Percentiles rank a stretch among this genome's conserved stretches.
These are phyloP conservation scores for Clarias magur DNA, from an alignment of 2,113 vertebrate species.

Conservation along the genomic window DNA sequence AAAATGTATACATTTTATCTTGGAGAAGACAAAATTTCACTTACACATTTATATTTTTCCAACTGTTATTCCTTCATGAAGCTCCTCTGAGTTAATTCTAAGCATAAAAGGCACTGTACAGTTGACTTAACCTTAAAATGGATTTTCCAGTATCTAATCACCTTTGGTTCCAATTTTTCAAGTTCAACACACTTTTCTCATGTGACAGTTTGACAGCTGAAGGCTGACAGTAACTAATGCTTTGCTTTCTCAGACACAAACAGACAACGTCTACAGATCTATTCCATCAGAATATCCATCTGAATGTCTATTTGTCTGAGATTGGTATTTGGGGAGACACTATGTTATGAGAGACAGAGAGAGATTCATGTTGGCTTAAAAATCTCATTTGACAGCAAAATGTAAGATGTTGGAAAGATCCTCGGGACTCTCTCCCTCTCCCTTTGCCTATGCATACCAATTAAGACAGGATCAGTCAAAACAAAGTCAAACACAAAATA, in stretches of 20 bases:
- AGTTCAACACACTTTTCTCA: not conserved
- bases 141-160: not conserved
- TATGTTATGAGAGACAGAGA: conserved; percentile 3
- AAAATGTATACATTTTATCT: too few species aligned
- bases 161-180: not conserved
- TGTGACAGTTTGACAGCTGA: conserved; percentile 18
- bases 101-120: not conserved
- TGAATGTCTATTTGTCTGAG: conserved; percentile 31
- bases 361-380: conserved; percentile 43
- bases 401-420: conserved; percentile 31
- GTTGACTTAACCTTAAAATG: not conserved
- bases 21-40: not conserved
- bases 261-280: conserved; percentile 7
- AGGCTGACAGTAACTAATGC: conserved; percentile 41
- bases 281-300: conserved; percentile 21
- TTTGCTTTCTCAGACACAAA: conserved; percentile 24
- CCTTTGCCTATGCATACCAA: conserved; percentile 44
- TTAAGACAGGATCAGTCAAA: conserved; percentile 38
- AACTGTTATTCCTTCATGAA: not conserved
- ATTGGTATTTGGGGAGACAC: conserved; percentile 22
- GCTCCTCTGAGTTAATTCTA: not conserved
- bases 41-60: not conserved
- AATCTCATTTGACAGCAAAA: conserved; percentile 45
- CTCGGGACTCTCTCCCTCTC: conserved; percentile 22
- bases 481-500: conserved; percentile 45